Conservation (phyloP, 2,113 vertebrate genomes). For the Mionectes macconnelli region DNA sequence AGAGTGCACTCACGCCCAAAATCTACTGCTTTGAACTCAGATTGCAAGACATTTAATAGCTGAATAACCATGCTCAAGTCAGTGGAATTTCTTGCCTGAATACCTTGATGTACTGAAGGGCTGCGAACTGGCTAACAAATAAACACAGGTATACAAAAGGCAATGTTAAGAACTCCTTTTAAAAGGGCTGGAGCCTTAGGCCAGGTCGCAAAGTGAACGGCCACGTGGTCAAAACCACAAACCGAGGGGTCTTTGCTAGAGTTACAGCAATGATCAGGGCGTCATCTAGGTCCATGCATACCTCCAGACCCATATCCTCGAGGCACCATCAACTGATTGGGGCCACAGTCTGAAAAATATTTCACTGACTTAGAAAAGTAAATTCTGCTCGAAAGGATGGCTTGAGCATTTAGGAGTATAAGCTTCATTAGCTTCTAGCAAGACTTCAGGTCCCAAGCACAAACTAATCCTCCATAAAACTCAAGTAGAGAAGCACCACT, state of each 20-base stretch:
- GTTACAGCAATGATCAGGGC: not conserved
- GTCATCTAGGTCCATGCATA: not conserved
- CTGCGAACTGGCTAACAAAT: not conserved
- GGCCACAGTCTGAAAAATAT: not conserved
- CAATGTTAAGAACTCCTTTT: not conserved
- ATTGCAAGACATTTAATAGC: not conserved
- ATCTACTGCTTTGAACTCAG: not conserved
- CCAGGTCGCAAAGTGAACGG: not conserved
- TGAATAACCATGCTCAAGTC: not conserved
- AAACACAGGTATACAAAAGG: not conserved
- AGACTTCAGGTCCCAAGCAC: not conserved
- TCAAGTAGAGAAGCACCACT: not conserved
- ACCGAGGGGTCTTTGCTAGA: accelerated
- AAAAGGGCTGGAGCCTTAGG: not conserved
- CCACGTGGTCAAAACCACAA: not conserved
- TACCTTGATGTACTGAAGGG: accelerated
- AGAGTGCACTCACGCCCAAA: not conserved
- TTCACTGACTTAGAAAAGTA: not conserved
- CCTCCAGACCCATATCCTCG: not conserved
- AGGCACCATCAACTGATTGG: not conserved
- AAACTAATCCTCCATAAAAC: not conserved
- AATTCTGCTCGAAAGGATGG: not conserved
- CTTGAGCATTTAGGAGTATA: not conserved
- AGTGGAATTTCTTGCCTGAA: not conserved
- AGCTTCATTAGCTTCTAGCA: not conserved